A percentile compares a stretch with the other conserved stretches of the same genome.
These are phyloP conservation scores for Gasteruption jaculator DNA, from an alignment of 2,888 invertebrate species.

Conservation along the genomic window DNA sequence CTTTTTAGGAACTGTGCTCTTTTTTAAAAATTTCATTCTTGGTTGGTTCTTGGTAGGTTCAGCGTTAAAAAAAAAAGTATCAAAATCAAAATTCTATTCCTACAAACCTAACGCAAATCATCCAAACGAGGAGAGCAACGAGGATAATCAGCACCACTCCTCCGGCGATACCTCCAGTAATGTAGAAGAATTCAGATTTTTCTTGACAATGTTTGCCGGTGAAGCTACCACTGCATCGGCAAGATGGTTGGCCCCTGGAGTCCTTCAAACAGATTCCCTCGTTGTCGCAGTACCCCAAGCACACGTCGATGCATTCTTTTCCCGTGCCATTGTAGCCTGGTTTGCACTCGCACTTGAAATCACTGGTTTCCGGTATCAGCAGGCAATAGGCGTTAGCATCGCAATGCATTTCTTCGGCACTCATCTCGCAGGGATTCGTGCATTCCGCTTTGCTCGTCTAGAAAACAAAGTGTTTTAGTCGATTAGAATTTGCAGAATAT, in stretches of 20 bases:
- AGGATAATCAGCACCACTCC: slow-evolving; percentile 92
- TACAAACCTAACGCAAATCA: slow-evolving; percentile 85
- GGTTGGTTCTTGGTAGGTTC: too few species aligned
- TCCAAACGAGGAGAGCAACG: slow-evolving; percentile 90
- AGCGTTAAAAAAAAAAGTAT: too few species aligned
- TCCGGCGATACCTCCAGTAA: slow-evolving; percentile 90
- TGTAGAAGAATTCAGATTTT: slow-evolving; percentile 93
- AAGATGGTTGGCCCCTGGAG: slow-evolving; percentile 76
- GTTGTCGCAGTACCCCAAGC: slow-evolving; percentile 82
- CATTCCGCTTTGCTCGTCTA: slow-evolving; percentile 80
- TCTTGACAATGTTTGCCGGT: slow-evolving; percentile 85
- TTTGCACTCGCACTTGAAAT: slow-evolving; percentile 89
- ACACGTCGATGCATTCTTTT: slow-evolving; percentile 76
- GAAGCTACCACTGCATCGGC: slow-evolving; percentile 87
- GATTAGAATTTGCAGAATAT: too few species aligned
- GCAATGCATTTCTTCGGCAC: slow-evolving; percentile 77
- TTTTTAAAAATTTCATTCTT: too few species aligned
- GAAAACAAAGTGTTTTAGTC: slow-evolving; percentile 29
- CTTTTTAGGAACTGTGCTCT: too few species aligned
- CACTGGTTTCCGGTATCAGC: slow-evolving; percentile 74
- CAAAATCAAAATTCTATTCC: background rate
- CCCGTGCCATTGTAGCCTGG: slow-evolving; percentile 90
- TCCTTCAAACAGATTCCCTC: slow-evolving; percentile 86
- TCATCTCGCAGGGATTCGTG: slow-evolving; percentile 86
- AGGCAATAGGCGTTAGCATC: slow-evolving; percentile 85